Evolutionary conservation across 2,113 vertebrate species (phyloP), one percentile per base, ranked within the genome.

Genomic region (Psilopsiagon aymara): DNA sequence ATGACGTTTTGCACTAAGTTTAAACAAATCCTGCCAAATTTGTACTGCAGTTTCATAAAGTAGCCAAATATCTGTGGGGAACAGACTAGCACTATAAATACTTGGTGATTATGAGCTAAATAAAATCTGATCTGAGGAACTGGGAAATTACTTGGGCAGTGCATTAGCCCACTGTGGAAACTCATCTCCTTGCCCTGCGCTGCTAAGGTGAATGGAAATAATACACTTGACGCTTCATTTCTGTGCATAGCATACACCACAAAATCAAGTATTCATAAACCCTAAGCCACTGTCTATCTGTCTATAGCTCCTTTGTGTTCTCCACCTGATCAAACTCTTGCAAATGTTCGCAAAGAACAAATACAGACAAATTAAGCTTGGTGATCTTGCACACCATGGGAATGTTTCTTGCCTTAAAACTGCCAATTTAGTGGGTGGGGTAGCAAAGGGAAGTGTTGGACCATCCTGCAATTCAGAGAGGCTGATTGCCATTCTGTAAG

Each of bases 1-100:
- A 31, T 31, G 2, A 11, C 16, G 18, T 64, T 84, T 93, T 86
- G 3, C 39, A 17, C 68, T n/a, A 81, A 94, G 77, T 3, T 82
- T 69, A 94, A 94, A 70, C 18, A 88, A 74, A 82, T 27, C 49
- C 88, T 91, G 93, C 59, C 76, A 90, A 89, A 95, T 84, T 80
- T 39, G 52, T 51, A 39, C 82, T 1, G 5, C 71, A 86, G 12
- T 91, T 97, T 94, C 83, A 83, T 62, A 27, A 89, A 86, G 51
- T 21, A 33, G 43, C 59, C 66, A 96, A 69, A n/a, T 84, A 95
- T 29, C 86, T 92, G 57, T 93, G 87, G 57, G 53, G 62, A 92
- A 8, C 88, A 86, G 92, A 67, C 68, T 47, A 64, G 62, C n/a
- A 51, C 64, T 41, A 67, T 90, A 82, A 96, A 86, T 67, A 71